Evolutionary conservation across 2,888 invertebrate genomes (phyloP).

Genomic region (Drosophila greeni): DNA sequence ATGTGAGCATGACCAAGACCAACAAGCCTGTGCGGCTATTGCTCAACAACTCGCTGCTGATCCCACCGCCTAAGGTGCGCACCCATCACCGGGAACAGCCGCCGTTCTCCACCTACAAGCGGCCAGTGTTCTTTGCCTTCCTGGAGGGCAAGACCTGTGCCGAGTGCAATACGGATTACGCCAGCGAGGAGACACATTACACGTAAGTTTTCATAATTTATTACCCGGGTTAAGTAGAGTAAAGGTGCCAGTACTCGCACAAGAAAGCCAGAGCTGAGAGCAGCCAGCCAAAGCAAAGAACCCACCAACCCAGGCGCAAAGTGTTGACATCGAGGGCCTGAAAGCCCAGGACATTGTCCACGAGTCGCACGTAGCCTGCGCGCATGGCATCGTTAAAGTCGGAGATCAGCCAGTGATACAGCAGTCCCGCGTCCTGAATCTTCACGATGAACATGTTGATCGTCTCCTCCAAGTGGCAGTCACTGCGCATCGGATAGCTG

Average conservation of each 20-base stretch:
- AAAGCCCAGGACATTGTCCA: conserved; percentile 57
- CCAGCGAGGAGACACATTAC: conserved; percentile 86
- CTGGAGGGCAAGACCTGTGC: conserved; percentile 82
- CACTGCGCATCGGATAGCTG: no score
- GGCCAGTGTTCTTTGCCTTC: conserved; percentile 74
- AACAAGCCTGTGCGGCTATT: conserved; percentile 66
- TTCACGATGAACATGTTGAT: conserved; percentile 62
- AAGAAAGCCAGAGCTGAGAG: conserved; percentile 31
- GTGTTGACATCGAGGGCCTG: conserved; percentile 59
- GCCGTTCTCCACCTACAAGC: conserved; percentile 70
- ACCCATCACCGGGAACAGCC: conserved; percentile 74
- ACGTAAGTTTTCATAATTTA: conserved; percentile 82
- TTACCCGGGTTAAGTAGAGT: neutral
- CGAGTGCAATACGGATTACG: conserved; percentile 87
- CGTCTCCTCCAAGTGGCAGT: conserved; percentile 56
- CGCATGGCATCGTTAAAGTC: conserved; percentile 59
- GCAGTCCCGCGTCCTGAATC: conserved; percentile 56
- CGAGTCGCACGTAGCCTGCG: conserved; percentile 59
- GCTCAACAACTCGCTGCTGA: conserved; percentile 70
- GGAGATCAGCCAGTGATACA: conserved; percentile 51
- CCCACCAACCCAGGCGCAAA: conserved; percentile 57
- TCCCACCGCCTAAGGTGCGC: conserved; percentile 76
- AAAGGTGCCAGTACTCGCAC: conserved; percentile 11
- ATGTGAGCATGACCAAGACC: conserved; percentile 70
- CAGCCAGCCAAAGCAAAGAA: conserved; percentile 41